A percentile compares a stretch with the other conserved stretches of the same genome.
These are phyloP conservation scores for Danio jaintianensis DNA, from an alignment of 2,797 vertebrate species.

Conservation along the genomic window DNA sequence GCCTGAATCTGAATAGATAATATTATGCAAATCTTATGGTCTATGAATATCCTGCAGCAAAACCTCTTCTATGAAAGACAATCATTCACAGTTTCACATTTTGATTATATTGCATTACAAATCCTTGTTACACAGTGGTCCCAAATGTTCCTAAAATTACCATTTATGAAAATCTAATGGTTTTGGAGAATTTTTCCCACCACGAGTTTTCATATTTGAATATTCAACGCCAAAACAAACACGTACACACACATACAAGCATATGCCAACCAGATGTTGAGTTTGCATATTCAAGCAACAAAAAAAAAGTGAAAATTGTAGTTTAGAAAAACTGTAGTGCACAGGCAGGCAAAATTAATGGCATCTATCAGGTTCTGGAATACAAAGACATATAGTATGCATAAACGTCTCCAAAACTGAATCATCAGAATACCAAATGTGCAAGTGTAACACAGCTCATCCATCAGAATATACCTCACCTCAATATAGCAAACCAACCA, in stretches of 20 bases:
- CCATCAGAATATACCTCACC: conserved; percentile 13
- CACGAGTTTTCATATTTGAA: conserved; percentile 39
- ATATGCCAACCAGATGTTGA: conserved; percentile 57
- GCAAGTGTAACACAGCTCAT: not conserved
- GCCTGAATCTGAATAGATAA: too few relatives aligned
- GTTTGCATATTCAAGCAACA: conserved; percentile 38
- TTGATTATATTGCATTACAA: conserved; percentile 3
- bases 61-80: not conserved
- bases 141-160: conserved; percentile 27
- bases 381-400: conserved; percentile 27
- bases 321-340: conserved; percentile 25
- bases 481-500: conserved; percentile 1
- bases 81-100: not conserved
- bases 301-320: conserved; percentile 44
- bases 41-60: conserved; percentile 2
- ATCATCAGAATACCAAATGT: conserved; percentile 38
- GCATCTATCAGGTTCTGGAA: conserved; percentile 31
- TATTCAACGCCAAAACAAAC: conserved; percentile 40
- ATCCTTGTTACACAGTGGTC: not conserved
- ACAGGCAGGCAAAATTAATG: conserved; percentile 23
- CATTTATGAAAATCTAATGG: conserved; percentile 34
- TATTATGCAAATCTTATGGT: not conserved
- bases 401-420: conserved; percentile 46
- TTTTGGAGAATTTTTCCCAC: conserved; percentile 27
- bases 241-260: conserved; percentile 3